Base-by-base conservation (phyloP, 2,888 invertebrate genomes). In the Epistrophe eligans region DNA sequence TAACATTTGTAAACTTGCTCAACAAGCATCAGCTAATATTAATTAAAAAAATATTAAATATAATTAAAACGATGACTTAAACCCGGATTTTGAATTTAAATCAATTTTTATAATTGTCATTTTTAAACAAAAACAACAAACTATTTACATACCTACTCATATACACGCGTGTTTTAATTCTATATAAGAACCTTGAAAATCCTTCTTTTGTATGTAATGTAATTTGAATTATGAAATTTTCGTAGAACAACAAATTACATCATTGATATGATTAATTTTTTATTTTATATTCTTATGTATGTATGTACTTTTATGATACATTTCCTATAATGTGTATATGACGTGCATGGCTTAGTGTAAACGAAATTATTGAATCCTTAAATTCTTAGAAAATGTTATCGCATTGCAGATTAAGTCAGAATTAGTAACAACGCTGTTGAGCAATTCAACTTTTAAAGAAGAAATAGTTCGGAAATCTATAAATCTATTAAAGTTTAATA, bases 71-170 rank as follows among this genome's bases (percentile, higher is more conserved):
- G 38, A 62, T 62, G 62, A 62, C 62, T 62, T 62, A 24, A 43
- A 43, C 62, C 62, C 62, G 62, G 62, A 62, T 43, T 40, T 62
- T 40, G 62, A 62, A 15, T 62, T 62, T 43, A 62, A 62, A 62
- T 62, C 40, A 24, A 40, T 43, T 13, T n/a, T 13, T 40, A 7
- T 19, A 0, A 1, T 40, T 38, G 35, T 58, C 58, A 38, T 55
- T n/a, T 32, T 32, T 55, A 0, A 55, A 28, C 8, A 55, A 28
- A 52, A 52, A 52, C 15, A 9, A 19, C 19, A 50, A 17, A 17
- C 3, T n/a, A n/a, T n/a, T n/a, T n/a, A n/a, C n/a, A n/a, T n/a
- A 48, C 8, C 13, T 11, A 11, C 0, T 4, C 5, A 28, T 28
- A 5, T 60, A 11, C 57, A 57, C 15, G 58, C 58, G 35, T 35